Base-by-base conservation (phyloP, 1,140 invertebrate species). In the Lepidurus apus region DNA sequence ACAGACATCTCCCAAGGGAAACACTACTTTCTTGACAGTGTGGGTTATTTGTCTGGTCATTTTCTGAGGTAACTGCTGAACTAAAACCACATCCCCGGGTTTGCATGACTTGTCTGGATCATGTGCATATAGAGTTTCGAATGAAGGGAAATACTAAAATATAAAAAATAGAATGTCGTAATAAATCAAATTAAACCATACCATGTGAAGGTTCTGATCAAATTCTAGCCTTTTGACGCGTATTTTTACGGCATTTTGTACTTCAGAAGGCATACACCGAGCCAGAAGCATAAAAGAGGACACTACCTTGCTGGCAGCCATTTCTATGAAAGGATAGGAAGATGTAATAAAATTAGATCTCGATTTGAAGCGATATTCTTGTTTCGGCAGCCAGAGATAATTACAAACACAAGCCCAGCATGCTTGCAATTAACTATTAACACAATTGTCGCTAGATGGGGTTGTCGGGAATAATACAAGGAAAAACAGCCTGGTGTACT, bases 51-150 rank as follows among this genome's bases (percentile, higher is more conserved):
- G 84, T 75, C 89, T 89, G 0, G 93, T 93, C 77, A 94, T 80
- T 84, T 90, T 91, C 78, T 90, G 83, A 11, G 91, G 89, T 43
- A 95, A 84, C 80, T 89, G 87, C 84, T 93, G 87, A 81, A 95
- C 90, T 73, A 95, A 85, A 21, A 94, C 92, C 53, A 93, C 87
- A 83, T 96, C 94, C 10, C 93, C 93, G 44, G 89, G 87, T 87
- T 94, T 94, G 82, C 92, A 93, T 42, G 88, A 82, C 82, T 92
- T 90, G 0, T 90, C 82, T 5, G 93, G 92, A 88, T 96, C 93
- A 83, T 92, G 86, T 43, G 92, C 93, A 83, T 91, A 93, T 78
- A 90, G 85, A 79, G 89, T 90, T 74, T 91, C 87, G 81, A 90
- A 86, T 84, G 93, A 90, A 77, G 86, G 86, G 80, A 94, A 95